phyloP scores from a whole-genome alignment of 35 echinoderm and acorn worm species.

The Hemicentrotus pulcherrimus region DNA sequence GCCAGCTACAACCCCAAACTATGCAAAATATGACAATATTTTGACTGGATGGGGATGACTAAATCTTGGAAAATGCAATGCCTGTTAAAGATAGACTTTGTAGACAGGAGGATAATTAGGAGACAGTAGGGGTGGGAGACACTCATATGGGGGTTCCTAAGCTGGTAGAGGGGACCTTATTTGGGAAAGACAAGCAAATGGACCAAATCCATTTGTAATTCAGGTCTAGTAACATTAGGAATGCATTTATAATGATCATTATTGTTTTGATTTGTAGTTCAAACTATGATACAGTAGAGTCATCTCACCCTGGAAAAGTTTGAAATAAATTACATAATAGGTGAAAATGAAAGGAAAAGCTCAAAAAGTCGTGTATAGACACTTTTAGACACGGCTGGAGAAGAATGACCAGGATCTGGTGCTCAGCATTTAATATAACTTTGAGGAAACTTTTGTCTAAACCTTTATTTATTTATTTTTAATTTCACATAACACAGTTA shows the following conservation, averaged over 20 bases:
- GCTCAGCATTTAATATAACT: too few relatives aligned
- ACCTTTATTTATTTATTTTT: too few relatives aligned
- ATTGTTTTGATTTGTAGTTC: neutral
- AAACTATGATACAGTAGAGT: neutral
- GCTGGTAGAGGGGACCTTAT: neutral
- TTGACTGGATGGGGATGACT: conserved; percentile 31
- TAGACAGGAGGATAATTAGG: neutral
- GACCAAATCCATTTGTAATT: neutral
- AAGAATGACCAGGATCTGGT: too few relatives aligned
- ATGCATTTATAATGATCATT: neutral
- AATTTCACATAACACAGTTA: too few relatives aligned
- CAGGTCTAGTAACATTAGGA: neutral
- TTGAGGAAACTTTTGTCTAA: too few relatives aligned
- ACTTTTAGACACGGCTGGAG: too few relatives aligned
- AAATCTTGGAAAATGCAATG: neutral
- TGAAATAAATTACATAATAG: too few relatives aligned
- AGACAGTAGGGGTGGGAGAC: neutral
- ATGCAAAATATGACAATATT: conserved; percentile 40
- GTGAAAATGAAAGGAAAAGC: too few relatives aligned
- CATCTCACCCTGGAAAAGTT: too few relatives aligned
- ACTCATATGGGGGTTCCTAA: neutral
- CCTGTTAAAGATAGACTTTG: neutral
- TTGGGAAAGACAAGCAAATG: neutral
- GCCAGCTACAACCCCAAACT: conserved; percentile 17
- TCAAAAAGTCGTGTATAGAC: too few relatives aligned